A percentile compares a stretch with the other conserved stretches of the same genome.
Evolutionary conservation across 2,888 invertebrate genomes (phyloP).

Genomic region (Heteromurus nitidus): DNA sequence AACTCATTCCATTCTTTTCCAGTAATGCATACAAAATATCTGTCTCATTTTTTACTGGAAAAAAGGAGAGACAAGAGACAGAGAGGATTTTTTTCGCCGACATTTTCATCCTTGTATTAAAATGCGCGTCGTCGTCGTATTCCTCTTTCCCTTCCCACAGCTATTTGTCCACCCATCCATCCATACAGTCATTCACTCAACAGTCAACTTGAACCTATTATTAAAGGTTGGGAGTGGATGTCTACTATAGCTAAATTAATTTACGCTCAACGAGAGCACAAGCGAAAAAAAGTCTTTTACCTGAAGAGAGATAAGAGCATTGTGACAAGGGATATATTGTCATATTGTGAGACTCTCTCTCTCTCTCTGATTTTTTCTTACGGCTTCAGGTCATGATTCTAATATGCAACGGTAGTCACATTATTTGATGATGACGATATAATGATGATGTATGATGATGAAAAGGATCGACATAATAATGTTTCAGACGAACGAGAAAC

Average conservation of each 20-base stretch:
- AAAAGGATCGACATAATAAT: constrained; percentile 27
- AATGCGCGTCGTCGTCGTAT: too few relatives aligned
- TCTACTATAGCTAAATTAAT: constrained; percentile 20
- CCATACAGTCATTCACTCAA: neutral
- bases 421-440: constrained; percentile 44
- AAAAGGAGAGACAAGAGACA: neutral
- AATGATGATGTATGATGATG: constrained; percentile 19
- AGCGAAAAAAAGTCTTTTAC: neutral
- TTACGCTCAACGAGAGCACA: constrained; percentile 26
- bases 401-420: constrained; percentile 44
- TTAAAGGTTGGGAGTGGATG: constrained; percentile 10
- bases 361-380: neutral
- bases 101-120: constrained; percentile 35
- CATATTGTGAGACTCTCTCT: constrained; percentile 5
- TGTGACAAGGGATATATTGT: constrained; percentile 19
- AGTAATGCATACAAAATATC: neutral
- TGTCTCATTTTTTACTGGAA: neutral
- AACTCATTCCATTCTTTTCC: neutral
- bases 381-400: constrained; percentile 50
- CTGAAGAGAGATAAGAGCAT: constrained; percentile 18
- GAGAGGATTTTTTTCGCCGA: constrained; percentile 6
- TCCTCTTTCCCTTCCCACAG: constrained; percentile 34
- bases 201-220: constrained; percentile 12
- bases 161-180: constrained; percentile 56
- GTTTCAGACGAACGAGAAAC: neutral